Base-by-base conservation (phyloP, 2,888 invertebrate species). In the Coleophora deauratella region DNA sequence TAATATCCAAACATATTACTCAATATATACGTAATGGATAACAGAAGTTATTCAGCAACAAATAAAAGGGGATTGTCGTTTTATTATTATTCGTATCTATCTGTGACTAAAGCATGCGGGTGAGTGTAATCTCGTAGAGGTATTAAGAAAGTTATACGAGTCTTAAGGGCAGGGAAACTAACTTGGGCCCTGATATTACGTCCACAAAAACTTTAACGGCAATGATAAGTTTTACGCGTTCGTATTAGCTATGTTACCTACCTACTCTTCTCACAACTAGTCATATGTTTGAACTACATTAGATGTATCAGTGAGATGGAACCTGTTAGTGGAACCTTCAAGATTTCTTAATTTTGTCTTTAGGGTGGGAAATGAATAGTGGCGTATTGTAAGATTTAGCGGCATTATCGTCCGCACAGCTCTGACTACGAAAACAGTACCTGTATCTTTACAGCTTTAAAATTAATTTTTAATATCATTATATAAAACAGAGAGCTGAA, bases 81-180 rank as follows among this genome's bases (percentile, higher is more conserved):
- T 78, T 78, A 75, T 78, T 77, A 72, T 74, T 70, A 77, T 72
- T 70, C 59, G 65, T 63, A 72, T 72, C 66, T 73, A 68, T 70
- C 60, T 59, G 49, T 47, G 44, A 57, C 50, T 54, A 47, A 44
- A 55, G 59, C 70, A 71, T 73, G 78, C 67, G 76, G 68, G 54
- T 61, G 69, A 74, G 72, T 64, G 69, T 78, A 81, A 81, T 80
- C 73, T 74, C 59, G 62, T 57, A 57, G 58, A 68, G 67, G 78
- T 84, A 84, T 82, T 82, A 82, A 65, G 72, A 82, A 84, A 84
- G 76, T 84, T 84, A 65, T 71, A 66, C 68, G 70, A 73, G 76
- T 78, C 69, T 71, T 72, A 72, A 67, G 73, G 69, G 66, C 54
- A 52, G 54, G 70, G 63, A 65, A 70, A 71, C 63, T 66, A 66